Evolutionary conservation across 2,113 vertebrate genomes (phyloP).

Genomic region (Hiodon tergisus): DNA sequence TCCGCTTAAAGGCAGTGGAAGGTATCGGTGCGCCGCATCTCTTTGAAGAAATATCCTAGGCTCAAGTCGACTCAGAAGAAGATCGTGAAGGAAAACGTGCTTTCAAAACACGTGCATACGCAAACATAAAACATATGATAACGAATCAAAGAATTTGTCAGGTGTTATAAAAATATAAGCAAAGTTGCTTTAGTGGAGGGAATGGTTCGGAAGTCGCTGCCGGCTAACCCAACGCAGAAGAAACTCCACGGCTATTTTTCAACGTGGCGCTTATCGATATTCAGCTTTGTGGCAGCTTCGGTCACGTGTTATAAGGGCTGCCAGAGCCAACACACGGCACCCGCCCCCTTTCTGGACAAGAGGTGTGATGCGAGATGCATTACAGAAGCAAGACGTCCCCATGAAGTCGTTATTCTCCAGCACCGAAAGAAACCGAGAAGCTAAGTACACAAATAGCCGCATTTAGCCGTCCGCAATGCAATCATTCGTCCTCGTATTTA

Average conservation of each 20-base stretch:
- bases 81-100: slow-evolving; percentile 14
- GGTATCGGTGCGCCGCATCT: slow-evolving; percentile 3
- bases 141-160: background rate
- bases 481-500: background rate
- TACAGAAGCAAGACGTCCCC: no score
- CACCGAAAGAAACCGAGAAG: background rate
- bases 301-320: no score
- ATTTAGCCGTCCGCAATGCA: background rate
- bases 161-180: no score
- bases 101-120: background rate
- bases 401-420: background rate
- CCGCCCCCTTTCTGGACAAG: no score
- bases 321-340: no score
- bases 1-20: slow-evolving; percentile 10
- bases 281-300: no score
- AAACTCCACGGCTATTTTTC: no score
- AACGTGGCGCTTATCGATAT: no score
- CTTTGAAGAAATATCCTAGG: slow-evolving; percentile 38
- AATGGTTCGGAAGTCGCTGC: no score
- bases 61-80: background rate
- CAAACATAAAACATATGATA: background rate
- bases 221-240: no score
- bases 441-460: background rate
- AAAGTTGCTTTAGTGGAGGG: no score
- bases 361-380: no score